These are phyloP conservation scores for Propithecus coquereli DNA, from an alignment of 2,113 vertebrate genomes.

Conservation along the genomic window DNA sequence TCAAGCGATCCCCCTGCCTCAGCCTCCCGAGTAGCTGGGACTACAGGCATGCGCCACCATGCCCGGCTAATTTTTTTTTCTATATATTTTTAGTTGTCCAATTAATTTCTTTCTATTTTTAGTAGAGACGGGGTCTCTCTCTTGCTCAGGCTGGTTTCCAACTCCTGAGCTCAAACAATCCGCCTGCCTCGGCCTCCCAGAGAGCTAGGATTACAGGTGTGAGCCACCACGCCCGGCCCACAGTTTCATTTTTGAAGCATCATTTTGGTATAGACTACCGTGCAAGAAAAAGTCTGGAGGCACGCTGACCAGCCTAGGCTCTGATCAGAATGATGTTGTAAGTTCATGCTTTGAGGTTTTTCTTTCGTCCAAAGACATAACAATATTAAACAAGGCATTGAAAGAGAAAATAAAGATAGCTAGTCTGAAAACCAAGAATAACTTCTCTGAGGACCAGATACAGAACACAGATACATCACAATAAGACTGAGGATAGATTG, in stretches of 20 bases:
- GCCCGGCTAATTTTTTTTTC: too few relatives aligned
- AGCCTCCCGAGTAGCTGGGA: too few relatives aligned
- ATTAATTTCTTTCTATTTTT: too few relatives aligned
- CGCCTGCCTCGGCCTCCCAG: too few relatives aligned
- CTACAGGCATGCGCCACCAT: too few relatives aligned
- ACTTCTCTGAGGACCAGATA: neutral
- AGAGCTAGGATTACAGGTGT: too few relatives aligned
- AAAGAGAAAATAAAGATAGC: neutral
- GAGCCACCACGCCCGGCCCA: too few relatives aligned
- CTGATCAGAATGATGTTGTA: neutral
- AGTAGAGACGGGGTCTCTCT: too few relatives aligned
- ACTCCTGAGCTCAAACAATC: too few relatives aligned
- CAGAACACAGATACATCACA: neutral
- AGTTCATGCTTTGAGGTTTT: neutral
- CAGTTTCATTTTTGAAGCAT: neutral
- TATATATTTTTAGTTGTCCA: too few relatives aligned
- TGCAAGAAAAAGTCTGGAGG: neutral
- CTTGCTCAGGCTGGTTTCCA: too few relatives aligned
- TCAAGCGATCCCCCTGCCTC: too few relatives aligned
- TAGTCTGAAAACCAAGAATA: conserved; percentile 24
- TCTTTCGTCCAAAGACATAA: neutral
- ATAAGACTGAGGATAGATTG: neutral
- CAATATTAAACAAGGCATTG: neutral
- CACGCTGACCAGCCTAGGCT: neutral
- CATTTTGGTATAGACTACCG: neutral